Percentiles rank a stretch among this genome's conserved stretches.
Conservation (phyloP, 2,888 invertebrate genomes). For the Napeogenes inachia region DNA sequence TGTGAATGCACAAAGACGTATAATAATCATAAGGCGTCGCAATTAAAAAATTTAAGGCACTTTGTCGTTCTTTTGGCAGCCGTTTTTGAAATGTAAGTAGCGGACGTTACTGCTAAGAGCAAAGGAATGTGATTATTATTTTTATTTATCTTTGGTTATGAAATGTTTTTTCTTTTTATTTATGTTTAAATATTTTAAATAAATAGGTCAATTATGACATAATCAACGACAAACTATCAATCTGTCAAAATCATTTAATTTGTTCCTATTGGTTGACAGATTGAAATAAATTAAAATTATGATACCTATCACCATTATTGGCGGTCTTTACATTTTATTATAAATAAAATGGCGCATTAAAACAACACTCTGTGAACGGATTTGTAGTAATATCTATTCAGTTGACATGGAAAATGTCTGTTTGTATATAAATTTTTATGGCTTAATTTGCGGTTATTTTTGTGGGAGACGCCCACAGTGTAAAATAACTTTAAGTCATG, state of each 20-base stretch:
- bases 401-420: constrained; percentile 54
- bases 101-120: constrained; percentile 33
- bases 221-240: too few relatives aligned
- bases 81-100: constrained; percentile 46
- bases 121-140: constrained; percentile 20
- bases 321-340: too few relatives aligned
- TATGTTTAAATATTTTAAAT: too few relatives aligned
- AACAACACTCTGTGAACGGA: constrained; percentile 46
- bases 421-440: constrained; percentile 42
- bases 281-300: too few relatives aligned
- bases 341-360: constrained; percentile 10
- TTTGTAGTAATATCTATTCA: constrained; percentile 61
- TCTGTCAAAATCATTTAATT: too few relatives aligned
- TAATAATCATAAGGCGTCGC: constrained; percentile 71
- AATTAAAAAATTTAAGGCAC: constrained; percentile 77
- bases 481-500: too few relatives aligned
- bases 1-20: constrained; percentile 72
- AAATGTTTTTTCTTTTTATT: background rate
- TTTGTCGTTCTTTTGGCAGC: constrained; percentile 59
- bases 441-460: constrained; percentile 21
- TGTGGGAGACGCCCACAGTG: too few relatives aligned
- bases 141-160: constrained; percentile 10
- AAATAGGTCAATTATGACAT: too few relatives aligned
- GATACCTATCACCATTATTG: too few relatives aligned
- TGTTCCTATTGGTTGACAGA: too few relatives aligned